These are phyloP conservation scores for Sprattus sprattus DNA, from an alignment of 2,113 vertebrate genomes.

Conservation along the genomic window DNA sequence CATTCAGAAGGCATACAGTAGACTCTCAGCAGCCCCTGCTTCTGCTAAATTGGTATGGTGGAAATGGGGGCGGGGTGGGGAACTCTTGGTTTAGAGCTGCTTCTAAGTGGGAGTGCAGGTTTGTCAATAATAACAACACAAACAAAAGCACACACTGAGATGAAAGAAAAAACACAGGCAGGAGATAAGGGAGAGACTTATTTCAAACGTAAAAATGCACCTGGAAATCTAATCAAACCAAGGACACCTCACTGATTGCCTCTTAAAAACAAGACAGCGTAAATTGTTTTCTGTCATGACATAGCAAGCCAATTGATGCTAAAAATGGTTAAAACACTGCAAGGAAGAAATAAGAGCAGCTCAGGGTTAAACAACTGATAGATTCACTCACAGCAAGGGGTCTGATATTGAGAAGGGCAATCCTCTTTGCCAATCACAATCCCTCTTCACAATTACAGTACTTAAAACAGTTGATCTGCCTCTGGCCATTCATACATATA, in stretches of 20 bases:
- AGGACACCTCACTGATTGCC: slow-evolving; percentile 63
- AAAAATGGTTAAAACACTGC: slow-evolving; percentile 61
- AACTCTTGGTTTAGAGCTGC: background rate
- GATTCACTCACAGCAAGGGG: background rate
- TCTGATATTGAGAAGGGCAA: background rate
- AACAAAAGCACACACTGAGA: background rate
- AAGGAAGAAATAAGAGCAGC: slow-evolving; percentile 55
- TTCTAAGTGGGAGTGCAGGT: background rate
- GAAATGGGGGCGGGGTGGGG: background rate
- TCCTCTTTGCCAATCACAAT: background rate
- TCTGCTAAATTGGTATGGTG: background rate
- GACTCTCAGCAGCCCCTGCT: background rate
- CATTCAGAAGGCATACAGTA: background rate
- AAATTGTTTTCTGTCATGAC: slow-evolving; percentile 41
- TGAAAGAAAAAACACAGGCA: slow-evolving; percentile 8
- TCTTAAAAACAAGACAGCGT: slow-evolving; percentile 44
- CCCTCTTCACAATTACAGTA: slow-evolving; percentile 7
- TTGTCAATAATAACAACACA: background rate
- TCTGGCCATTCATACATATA: background rate
- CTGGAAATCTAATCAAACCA: slow-evolving; percentile 63
- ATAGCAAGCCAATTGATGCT: slow-evolving; percentile 56
- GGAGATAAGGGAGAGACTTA: background rate
- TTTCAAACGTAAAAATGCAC: background rate
- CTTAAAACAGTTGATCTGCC: background rate
- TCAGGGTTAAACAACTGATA: slow-evolving; percentile 46